Percentiles rank a stretch among this genome's conserved stretches.
Evolutionary conservation across 2,888 invertebrate species (phyloP).

Genomic region (Kryphioiulus occultus): DNA sequence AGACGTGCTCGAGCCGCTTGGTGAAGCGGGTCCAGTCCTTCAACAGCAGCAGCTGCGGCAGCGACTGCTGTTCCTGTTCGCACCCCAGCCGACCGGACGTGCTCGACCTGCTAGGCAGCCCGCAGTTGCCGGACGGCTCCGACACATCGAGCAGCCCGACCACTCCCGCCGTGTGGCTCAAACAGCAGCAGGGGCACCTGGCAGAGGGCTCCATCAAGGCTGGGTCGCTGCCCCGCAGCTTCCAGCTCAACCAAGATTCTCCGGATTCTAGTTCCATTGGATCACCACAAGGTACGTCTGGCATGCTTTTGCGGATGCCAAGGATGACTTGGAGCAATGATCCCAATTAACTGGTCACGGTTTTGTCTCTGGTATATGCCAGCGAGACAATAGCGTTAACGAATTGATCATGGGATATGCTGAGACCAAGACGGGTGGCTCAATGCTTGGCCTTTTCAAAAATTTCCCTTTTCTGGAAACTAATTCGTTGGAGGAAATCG

Average conservation of each 20-base stretch:
- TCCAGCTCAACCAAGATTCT: conserved; percentile 71
- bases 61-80: conserved; percentile 42
- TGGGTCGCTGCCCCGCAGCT: conserved; percentile 79
- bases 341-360: too few species aligned
- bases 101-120: conserved; percentile 55
- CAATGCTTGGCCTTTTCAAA: too few species aligned
- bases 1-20: neutral
- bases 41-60: conserved; percentile 54
- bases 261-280: conserved; percentile 56
- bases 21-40: conserved; percentile 58
- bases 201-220: conserved; percentile 74
- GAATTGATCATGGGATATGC: too few species aligned
- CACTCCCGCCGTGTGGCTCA: conserved; percentile 75
- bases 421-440: too few species aligned
- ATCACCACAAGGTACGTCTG: neutral
- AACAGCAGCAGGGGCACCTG: conserved; percentile 74
- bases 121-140: conserved; percentile 49
- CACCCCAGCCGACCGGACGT: conserved; percentile 8
- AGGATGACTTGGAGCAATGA: too few species aligned
- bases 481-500: too few species aligned
- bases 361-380: too few species aligned
- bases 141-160: conserved; percentile 67
- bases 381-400: too few species aligned
- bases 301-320: too few species aligned
- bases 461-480: too few species aligned